phyloP scores from a whole-genome alignment of 1,140 invertebrate species.

The Leptoteleia sp. region DNA sequence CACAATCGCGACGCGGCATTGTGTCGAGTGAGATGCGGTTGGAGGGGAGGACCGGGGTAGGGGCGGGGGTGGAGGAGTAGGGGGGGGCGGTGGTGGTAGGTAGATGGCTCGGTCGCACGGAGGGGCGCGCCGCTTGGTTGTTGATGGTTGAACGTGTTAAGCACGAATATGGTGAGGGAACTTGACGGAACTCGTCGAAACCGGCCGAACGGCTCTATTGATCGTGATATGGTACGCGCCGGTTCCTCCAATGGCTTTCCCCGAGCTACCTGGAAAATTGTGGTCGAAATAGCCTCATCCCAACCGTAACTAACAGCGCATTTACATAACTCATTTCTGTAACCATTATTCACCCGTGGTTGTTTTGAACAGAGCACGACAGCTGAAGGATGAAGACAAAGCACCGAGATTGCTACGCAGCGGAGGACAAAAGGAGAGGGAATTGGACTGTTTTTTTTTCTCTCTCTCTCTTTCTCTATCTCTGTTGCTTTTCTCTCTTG shows the following conservation, averaged over 20 bases:
- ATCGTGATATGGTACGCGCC: constrained; percentile 62
- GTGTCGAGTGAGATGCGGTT: constrained; percentile 2
- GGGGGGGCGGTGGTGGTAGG: neutral
- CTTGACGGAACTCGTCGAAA: constrained; percentile 67
- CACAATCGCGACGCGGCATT: constrained; percentile 17
- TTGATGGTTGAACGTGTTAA: constrained; percentile 64
- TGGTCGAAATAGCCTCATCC: constrained; percentile 57
- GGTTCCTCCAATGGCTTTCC: constrained; percentile 58
- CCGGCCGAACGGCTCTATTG: constrained; percentile 64
- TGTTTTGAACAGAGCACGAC: neutral
- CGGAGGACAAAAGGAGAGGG: constrained; percentile 22
- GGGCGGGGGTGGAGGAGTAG: neutral
- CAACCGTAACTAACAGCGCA: constrained; percentile 49
- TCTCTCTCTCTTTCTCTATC: neutral
- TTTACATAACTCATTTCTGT: constrained; percentile 57
- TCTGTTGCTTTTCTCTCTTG: neutral
- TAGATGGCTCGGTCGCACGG: neutral
- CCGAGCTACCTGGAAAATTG: constrained; percentile 61
- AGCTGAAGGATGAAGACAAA: neutral
- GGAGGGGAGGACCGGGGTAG: neutral
- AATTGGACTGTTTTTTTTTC: constrained; percentile 26
- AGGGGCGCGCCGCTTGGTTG: constrained; percentile 38
- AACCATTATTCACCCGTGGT: constrained; percentile 43
- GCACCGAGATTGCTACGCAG: neutral
- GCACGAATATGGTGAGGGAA: constrained; percentile 61